Conservation (phyloP, 2,888 invertebrate genomes). For the Heliconius charithonia region DNA sequence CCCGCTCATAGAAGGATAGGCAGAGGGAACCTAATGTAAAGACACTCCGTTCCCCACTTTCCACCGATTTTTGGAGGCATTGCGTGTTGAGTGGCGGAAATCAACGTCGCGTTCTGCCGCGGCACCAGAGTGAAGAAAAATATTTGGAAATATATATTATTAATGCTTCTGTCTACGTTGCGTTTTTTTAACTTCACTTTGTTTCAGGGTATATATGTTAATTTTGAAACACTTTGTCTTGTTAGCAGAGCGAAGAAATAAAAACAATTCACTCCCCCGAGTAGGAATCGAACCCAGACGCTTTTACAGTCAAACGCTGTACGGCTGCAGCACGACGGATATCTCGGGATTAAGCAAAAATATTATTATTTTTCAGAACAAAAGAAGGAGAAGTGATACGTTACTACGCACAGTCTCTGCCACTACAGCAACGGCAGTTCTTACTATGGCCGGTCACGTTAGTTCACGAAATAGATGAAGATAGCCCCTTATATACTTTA, state of each 20-base stretch:
- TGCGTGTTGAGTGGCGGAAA: too few species aligned
- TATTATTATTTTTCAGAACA: conserved; percentile 58
- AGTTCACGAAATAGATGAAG: conserved; percentile 90
- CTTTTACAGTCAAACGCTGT: background rate
- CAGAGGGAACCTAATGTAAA: too few species aligned
- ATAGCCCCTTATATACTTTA: conserved; percentile 90
- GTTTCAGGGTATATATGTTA: background rate
- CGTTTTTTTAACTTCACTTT: too few species aligned
- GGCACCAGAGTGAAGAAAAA: too few species aligned
- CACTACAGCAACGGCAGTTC: conserved; percentile 72
- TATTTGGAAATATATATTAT: too few species aligned
- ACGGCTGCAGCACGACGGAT: too few species aligned
- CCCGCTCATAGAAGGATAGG: too few species aligned
- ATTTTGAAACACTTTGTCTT: background rate
- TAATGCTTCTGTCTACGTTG: background rate
- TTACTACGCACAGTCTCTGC: conserved; percentile 66
- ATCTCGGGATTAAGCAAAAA: background rate
- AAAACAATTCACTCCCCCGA: background rate
- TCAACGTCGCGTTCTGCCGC: too few species aligned
- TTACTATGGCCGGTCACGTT: conserved; percentile 94
- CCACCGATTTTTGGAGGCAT: too few species aligned
- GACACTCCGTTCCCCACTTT: too few species aligned
- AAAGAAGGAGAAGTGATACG: conserved; percentile 75
- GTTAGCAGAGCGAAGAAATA: background rate
- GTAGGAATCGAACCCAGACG: background rate